Conservation (phyloP, 2,113 vertebrate species). For the Cephalophus harveyi region DNA sequence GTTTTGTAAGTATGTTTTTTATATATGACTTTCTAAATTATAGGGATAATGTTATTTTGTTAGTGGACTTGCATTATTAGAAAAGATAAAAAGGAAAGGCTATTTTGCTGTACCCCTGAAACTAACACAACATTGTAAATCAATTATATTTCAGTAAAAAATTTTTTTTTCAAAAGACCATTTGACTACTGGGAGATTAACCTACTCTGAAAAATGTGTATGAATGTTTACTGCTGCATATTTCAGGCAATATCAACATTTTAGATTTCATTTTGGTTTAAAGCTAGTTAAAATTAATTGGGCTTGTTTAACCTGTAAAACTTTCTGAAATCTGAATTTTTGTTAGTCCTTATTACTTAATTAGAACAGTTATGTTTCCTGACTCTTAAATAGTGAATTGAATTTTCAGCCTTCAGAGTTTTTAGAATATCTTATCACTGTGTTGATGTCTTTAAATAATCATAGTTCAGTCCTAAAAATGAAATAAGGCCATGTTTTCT, state of each 20-base stretch:
- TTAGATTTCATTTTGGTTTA: not conserved
- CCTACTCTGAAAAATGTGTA: not conserved
- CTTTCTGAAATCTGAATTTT: slow-evolving; percentile 16
- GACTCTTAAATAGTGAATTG: not conserved
- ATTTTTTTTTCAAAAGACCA: not conserved
- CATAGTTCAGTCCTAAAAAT: slow-evolving; percentile 11
- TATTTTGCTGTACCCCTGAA: not conserved
- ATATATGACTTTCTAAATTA: not conserved
- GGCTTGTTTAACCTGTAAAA: not conserved
- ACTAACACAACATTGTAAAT: not conserved
- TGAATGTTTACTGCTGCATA: not conserved
- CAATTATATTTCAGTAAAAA: not conserved
- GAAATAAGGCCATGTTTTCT: not conserved
- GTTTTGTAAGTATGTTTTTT: not conserved
- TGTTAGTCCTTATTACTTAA: slow-evolving; percentile 7
- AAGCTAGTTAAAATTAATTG: not conserved
- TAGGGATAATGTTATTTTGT: not conserved
- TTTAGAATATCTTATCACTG: not conserved
- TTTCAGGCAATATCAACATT: not conserved
- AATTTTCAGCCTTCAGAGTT: not conserved
- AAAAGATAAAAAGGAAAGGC: not conserved
- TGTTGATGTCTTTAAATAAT: not conserved
- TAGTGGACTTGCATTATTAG: not conserved
- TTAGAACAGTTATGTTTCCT: slow-evolving; percentile 25
- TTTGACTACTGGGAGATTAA: not conserved